A percentile compares a stretch with the other conserved stretches of the same genome.
Evolutionary conservation across 2,797 vertebrate genomes (phyloP).

Genomic region (Pantherophis alleghaniensis): DNA sequence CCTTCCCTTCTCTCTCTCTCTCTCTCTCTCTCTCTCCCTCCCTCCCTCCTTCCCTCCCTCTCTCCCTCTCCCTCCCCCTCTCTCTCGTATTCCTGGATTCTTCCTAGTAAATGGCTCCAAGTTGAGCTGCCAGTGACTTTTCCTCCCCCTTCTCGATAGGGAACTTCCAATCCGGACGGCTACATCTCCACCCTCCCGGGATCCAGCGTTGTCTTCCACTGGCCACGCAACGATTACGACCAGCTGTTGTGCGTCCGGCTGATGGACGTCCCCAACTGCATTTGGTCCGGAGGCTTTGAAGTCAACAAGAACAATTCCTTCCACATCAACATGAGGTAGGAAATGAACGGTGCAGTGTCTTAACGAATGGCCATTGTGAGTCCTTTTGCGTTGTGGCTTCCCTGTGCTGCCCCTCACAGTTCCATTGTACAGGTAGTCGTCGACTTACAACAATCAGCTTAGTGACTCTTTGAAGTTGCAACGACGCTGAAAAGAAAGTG

Average conservation of each 20-base stretch:
- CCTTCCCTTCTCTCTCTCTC: too few species aligned
- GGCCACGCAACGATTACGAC: constrained; percentile 96
- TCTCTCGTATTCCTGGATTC: background rate
- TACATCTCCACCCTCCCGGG: constrained; percentile 95
- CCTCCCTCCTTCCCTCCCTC: too few species aligned
- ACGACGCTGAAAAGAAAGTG: too few species aligned
- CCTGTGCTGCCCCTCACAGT: too few species aligned
- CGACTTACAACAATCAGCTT: too few species aligned
- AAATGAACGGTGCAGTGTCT: accelerated
- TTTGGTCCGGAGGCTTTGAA: constrained; percentile 97
- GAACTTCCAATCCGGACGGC: constrained; percentile 86
- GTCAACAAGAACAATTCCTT: constrained; percentile 97
- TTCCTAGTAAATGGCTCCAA: background rate
- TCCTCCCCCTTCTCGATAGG: constrained; percentile 68
- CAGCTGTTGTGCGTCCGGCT: constrained; percentile 92
- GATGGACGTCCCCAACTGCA: constrained; percentile 89
- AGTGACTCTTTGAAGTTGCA: too few species aligned
- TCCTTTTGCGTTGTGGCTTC: background rate
- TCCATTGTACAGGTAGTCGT: too few species aligned
- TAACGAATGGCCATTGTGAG: background rate
- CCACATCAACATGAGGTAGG: constrained; percentile 96
- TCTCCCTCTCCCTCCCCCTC: too few species aligned
- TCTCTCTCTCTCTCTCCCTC: too few species aligned
- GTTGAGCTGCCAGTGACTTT: background rate
- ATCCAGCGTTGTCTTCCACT: constrained; percentile 97